Base-by-base conservation (phyloP, 1,140 invertebrate species). In the Zeugodacus cucurbitae region DNA sequence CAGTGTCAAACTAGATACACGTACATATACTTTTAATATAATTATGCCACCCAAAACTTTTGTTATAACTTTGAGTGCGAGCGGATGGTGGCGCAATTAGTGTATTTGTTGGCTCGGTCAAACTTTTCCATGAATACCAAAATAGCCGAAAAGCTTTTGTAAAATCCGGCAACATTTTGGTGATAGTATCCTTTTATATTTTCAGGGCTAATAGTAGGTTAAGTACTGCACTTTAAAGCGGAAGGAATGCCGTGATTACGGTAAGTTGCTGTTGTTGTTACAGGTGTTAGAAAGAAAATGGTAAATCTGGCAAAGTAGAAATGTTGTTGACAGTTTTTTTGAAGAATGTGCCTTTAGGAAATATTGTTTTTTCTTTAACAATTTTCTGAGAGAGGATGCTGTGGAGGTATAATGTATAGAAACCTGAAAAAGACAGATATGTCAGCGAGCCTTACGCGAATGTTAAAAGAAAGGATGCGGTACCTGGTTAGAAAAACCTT, bases 41-140 rank as follows among this genome's bases (percentile, higher is more conserved):
- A 20, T 22, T 74, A 17, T 22, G 0, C 34, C 41, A 22, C 29
- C 34, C 3, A 54, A 54, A 54, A 1, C 10, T 74, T 74, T 11
- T 14, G 67, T 10, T 59, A 26, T 26, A 59, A 7, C 67, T n/a
- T n/a, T n/a, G n/a, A 32, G 34, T 74, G 29, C 29, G 59, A 26
- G 14, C n/a, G n/a, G 59, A 14, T 20, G 62, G 7, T 67, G 62
- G 3, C 20, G 48, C 17, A 62, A 62, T 5, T 70, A 32, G 64
- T 70, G 0, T 37, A 3, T 70, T 2, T 70, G 67, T 14, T 41
- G 32, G 41, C 67, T 74, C 67, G 74, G 74, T 82, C n/a, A 82
- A 82, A 82, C 26, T 82, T 82, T 82, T 48, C 37, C 48, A 82
- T 82, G 74, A 48, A 44, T 82, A 44, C n/a, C 74, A 82, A 82